Conservation (phyloP, 2,113 vertebrate species). For the Thamnaconus septentrionalis region DNA sequence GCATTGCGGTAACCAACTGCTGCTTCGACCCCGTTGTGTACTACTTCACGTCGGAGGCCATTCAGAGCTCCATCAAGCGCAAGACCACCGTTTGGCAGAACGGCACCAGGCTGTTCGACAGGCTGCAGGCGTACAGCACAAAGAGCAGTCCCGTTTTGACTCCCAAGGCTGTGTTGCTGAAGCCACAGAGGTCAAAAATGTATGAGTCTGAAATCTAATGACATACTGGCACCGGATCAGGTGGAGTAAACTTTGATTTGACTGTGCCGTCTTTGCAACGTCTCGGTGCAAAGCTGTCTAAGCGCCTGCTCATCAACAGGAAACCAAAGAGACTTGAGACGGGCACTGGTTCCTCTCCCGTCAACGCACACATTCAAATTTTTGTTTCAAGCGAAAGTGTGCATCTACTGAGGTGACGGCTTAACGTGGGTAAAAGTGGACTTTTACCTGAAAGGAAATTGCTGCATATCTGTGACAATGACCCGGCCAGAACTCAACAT, state of each 20-base stretch:
- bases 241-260: too few relatives aligned
- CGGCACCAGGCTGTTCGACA: conserved; percentile 78
- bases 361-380: background rate
- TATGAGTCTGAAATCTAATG: conserved; percentile 81
- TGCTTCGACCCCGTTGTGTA: conserved; percentile 97
- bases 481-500: too few relatives aligned
- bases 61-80: conserved; percentile 93
- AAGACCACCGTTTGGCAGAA: conserved; percentile 71
- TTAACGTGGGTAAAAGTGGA: background rate
- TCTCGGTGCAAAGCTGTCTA: too few relatives aligned
- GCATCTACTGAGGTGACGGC: too few relatives aligned
- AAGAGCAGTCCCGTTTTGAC: conserved; percentile 68
- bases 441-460: too few relatives aligned
- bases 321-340: conserved; percentile 23
- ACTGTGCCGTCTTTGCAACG: too few relatives aligned
- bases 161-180: conserved; percentile 49
- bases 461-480: too few relatives aligned
- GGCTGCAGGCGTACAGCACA: conserved; percentile 79
- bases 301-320: background rate
- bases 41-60: conserved; percentile 95
- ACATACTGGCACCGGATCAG: too few relatives aligned
- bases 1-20: conserved; percentile 95
- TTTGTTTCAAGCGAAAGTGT: too few relatives aligned
- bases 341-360: conserved; percentile 1
- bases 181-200: conserved; percentile 75